Percentiles rank a stretch among this genome's conserved stretches.
phyloP scores from a whole-genome alignment of 2,797 vertebrate genomes.

The Chelonia mydas region DNA sequence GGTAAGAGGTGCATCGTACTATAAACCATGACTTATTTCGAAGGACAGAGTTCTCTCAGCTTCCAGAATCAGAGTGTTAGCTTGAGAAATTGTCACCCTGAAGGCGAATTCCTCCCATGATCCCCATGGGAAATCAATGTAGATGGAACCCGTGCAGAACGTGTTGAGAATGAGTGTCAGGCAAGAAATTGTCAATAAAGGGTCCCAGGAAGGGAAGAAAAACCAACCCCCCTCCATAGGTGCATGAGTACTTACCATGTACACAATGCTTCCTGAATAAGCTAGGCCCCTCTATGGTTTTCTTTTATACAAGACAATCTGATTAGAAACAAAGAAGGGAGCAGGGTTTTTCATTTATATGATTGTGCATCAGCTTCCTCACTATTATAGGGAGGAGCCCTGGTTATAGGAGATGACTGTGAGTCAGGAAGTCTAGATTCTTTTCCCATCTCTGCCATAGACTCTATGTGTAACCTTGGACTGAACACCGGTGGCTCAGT shows the following conservation, averaged over 20 bases:
- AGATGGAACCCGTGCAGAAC: neutral
- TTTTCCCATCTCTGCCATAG: neutral
- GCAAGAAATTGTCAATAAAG: neutral
- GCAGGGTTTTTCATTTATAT: neutral
- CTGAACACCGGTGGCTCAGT: neutral
- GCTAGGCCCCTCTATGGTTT: neutral
- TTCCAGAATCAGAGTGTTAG: neutral
- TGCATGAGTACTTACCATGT: neutral
- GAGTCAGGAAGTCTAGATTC: neutral
- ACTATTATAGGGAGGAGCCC: neutral
- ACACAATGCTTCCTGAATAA: neutral
- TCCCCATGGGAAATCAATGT: neutral
- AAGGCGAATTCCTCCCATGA: neutral
- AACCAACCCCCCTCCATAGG: neutral
- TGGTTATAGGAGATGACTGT: neutral
- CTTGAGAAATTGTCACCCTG: neutral
- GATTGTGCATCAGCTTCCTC: neutral
- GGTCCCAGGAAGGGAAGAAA: neutral
- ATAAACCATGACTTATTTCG: neutral
- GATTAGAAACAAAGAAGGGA: neutral
- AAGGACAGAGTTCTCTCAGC: neutral
- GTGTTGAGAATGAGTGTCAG: neutral
- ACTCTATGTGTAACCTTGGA: neutral
- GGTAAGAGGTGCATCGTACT: slow-evolving; percentile 34
- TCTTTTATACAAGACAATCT: neutral